Evolutionary conservation across 2,888 invertebrate genomes (phyloP), one percentile per base, ranked within the genome.

Genomic region (Pediacus dermestoides): DNA sequence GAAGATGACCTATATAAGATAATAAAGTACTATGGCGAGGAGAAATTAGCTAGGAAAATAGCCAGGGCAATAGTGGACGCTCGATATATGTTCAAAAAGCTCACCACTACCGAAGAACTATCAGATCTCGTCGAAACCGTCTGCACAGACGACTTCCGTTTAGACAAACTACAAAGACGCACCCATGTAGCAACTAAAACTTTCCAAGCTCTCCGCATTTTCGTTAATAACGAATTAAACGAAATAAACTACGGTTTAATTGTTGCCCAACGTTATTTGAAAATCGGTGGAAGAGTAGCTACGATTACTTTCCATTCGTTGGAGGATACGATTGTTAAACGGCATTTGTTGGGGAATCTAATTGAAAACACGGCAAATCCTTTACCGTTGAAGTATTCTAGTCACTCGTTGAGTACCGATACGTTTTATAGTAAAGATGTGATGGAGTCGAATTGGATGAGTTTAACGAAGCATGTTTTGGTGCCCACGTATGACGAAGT

Each of bases 151-250:
- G 50, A 53, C 13, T 47, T 42, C 26, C 76, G 81, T 30, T 58
- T 75, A 11, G 92, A 94, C 62, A 85, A 83, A 66, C 59, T 93
- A 4, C 80, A 84, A 38, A 73, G 90, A 43, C 79, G 77, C 2
- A 71, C 84, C 2, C 92, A 94, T 58, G 77, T 79, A 42, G 95
- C 94, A 0, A 94, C 93, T 1, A 93, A 91, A 74, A 83, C 90
- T 0, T 96, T 96, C 70, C 84, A 93, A 73, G 95, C 95, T 0
- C 67, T 96, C 44, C 75, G 96, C 42, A 95, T 96, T 58, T 94
- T 96, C 69, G 89, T 96, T 0, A 96, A 96, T 64, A 89, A 96
- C 66, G 96, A 96, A 72, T 70, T 96, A 1, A 96, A 96, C 66
- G 94, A 96, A 74, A 77, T 96, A 1, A 89, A 94, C 71, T 88